These are phyloP conservation scores for Colaptes auratus DNA, from an alignment of 2,113 vertebrate species.

Conservation along the genomic window DNA sequence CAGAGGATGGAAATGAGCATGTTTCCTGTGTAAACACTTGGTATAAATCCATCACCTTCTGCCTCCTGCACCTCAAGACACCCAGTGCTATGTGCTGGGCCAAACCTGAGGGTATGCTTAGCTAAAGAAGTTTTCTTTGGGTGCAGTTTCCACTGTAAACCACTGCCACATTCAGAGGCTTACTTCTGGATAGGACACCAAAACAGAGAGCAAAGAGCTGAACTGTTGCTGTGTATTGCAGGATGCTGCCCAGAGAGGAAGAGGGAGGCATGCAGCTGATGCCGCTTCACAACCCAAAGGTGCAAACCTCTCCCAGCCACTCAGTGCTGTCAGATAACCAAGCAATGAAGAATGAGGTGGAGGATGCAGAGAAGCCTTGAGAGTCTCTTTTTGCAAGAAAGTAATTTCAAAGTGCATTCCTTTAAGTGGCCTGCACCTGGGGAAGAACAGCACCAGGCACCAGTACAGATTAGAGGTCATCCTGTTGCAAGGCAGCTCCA, in stretches of 20 bases:
- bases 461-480: too few relatives aligned
- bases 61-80: not conserved
- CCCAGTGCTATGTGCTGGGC: not conserved
- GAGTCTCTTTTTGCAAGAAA: not conserved
- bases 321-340: not conserved
- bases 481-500: too few relatives aligned
- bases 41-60: not conserved
- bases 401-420: not conserved
- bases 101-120: not conserved
- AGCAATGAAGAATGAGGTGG: not conserved
- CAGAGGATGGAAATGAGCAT: not conserved
- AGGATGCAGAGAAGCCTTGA: not conserved
- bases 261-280: not conserved
- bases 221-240: not conserved
- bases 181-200: not conserved
- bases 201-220: not conserved
- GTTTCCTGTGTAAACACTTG: not conserved
- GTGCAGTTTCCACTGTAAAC: not conserved
- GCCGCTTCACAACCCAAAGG: not conserved
- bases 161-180: rapidly evolving
- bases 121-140: not conserved
- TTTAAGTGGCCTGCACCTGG: not conserved
- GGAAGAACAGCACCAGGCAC: too few relatives aligned
- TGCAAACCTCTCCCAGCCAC: not conserved
- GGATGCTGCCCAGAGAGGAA: not conserved